A percentile compares a stretch with the other conserved stretches of the same genome.
phyloP scores from a whole-genome alignment of 2,113 vertebrate species.

The Peucedramus taeniatus region DNA sequence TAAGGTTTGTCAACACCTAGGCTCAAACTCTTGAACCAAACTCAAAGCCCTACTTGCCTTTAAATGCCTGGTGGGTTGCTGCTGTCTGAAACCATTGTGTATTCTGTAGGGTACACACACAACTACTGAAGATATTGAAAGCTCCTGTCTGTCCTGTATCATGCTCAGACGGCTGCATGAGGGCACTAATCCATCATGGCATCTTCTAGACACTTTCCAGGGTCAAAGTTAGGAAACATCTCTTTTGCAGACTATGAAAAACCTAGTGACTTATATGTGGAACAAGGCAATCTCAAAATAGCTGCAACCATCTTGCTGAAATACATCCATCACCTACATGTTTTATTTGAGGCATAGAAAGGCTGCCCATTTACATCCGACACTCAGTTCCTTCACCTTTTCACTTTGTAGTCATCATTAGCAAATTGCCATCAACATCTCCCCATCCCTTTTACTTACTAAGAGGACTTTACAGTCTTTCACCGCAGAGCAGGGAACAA shows the following conservation, averaged over 20 bases:
- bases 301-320: neutral
- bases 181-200: neutral
- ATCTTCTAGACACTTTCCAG: neutral
- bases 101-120: no score
- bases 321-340: neutral
- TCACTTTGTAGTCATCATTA: neutral
- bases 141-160: neutral
- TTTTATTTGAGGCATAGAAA: neutral
- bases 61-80: neutral
- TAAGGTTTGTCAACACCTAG: neutral
- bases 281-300: neutral
- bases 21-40: neutral
- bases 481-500: neutral
- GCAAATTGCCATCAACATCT: neutral
- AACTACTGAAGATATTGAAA: neutral
- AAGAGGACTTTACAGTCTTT: neutral
- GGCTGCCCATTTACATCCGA: neutral
- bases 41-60: neutral
- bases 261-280: fast-evolving
- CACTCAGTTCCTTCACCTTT: neutral
- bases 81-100: neutral
- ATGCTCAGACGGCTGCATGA: neutral
- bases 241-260: neutral
- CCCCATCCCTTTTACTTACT: neutral
- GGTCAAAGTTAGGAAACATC: neutral